Percentiles rank a stretch among this genome's conserved stretches.
phyloP scores from a whole-genome alignment of 2,113 vertebrate genomes.

The Chinchilla lanigera region DNA sequence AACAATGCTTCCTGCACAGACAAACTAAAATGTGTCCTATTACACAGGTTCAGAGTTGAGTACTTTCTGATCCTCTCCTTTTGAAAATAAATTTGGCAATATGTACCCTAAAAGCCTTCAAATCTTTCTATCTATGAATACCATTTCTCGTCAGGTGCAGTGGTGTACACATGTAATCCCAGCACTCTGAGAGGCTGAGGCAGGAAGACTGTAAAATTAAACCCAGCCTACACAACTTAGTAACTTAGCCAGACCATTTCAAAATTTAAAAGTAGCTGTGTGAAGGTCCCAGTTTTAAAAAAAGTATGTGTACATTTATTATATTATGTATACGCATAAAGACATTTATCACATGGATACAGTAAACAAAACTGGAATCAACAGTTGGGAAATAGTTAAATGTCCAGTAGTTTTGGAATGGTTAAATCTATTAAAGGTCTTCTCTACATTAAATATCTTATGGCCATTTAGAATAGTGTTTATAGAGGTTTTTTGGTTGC shows the following conservation, averaged over 20 bases:
- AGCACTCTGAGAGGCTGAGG: background rate
- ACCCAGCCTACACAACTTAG: background rate
- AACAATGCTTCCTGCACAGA: background rate
- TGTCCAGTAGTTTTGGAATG: background rate
- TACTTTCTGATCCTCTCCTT: background rate
- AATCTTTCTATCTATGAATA: background rate
- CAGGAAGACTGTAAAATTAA: background rate
- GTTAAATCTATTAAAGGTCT: background rate
- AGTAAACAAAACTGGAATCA: background rate
- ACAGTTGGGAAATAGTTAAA: background rate
- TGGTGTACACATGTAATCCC: background rate
- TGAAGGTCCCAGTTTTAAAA: too few species aligned
- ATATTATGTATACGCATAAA: background rate
- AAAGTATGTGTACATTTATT: background rate
- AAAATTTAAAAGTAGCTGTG: background rate
- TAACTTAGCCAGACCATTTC: background rate
- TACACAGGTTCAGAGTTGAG: background rate
- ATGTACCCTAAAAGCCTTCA: background rate
- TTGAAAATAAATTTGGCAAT: background rate
- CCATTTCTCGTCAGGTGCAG: background rate
- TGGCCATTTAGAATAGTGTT: background rate
- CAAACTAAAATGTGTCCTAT: background rate
- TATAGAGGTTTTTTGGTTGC: background rate
- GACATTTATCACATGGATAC: background rate
- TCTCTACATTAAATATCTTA: slow-evolving; percentile 2